Percentiles rank a stretch among this genome's conserved stretches.
Conservation (phyloP, 2,113 vertebrate genomes). For the Plecturocebus donacophilus region DNA sequence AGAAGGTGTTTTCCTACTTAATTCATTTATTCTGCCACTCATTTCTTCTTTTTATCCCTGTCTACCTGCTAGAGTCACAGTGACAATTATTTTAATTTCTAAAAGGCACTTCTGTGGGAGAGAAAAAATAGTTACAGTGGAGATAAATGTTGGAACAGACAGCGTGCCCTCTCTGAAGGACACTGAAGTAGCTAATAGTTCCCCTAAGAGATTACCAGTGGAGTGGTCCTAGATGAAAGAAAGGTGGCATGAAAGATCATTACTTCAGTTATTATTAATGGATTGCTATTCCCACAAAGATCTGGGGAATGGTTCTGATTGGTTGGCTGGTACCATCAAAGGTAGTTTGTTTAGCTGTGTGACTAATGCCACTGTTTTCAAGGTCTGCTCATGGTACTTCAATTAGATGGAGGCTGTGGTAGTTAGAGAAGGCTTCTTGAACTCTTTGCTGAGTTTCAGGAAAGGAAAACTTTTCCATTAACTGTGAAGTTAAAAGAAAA, state of each 20-base stretch:
- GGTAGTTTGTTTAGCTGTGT: constrained; percentile 80
- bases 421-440: constrained; percentile 74
- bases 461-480: constrained; percentile 82
- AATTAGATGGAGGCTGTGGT: constrained; percentile 72
- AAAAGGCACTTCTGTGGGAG: constrained; percentile 69
- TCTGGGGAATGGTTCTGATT: constrained; percentile 62
- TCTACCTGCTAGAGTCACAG: constrained; percentile 31
- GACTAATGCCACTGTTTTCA: constrained; percentile 79
- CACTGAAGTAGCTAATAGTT: constrained; percentile 77
- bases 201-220: constrained; percentile 71
- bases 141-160: constrained; percentile 72
- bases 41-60: constrained; percentile 54
- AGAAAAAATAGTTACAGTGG: constrained; percentile 45
- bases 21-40: constrained; percentile 26
- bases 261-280: constrained; percentile 81
- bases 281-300: constrained; percentile 75
- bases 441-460: constrained; percentile 76
- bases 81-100: constrained; percentile 77
- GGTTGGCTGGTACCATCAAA: constrained; percentile 72
- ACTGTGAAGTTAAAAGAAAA: constrained; percentile 83
- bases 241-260: constrained; percentile 73
- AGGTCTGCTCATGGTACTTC: constrained; percentile 78
- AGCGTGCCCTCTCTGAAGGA: constrained; percentile 75
- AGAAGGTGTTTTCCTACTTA: constrained; percentile 37
- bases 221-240: constrained; percentile 76